Percentiles rank a stretch among this genome's conserved stretches.
These are phyloP conservation scores for Helarctos malayanus DNA, from an alignment of 2,797 vertebrate species.

Conservation along the genomic window DNA sequence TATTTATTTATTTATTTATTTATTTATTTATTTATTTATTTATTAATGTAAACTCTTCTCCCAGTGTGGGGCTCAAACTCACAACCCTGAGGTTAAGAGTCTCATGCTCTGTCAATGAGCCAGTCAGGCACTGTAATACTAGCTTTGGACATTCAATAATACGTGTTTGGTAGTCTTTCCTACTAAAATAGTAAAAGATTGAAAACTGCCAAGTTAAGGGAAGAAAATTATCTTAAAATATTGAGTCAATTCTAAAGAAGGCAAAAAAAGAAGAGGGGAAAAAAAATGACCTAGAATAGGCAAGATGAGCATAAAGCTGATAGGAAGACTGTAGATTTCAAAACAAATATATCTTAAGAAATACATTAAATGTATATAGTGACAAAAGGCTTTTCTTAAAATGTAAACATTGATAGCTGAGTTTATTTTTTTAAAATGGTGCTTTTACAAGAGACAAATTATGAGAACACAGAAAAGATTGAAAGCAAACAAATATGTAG, in stretches of 20 bases:
- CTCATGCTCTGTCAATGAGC: background rate
- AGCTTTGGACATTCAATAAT: background rate
- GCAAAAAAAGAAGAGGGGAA: background rate
- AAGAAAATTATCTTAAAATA: constrained; percentile 37
- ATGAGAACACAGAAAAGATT: background rate
- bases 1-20: background rate
- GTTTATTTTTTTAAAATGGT: background rate
- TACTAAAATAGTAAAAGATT: background rate
- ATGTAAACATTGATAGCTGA: background rate
- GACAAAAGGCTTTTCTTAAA: background rate
- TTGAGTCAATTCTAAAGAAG: background rate
- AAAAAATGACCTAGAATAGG: background rate
- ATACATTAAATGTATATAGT: background rate
- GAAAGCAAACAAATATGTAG: background rate
- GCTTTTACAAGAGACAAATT: background rate
- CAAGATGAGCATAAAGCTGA: background rate
- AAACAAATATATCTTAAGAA: background rate
- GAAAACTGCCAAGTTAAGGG: background rate
- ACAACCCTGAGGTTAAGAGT: background rate
- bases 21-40: too few species aligned
- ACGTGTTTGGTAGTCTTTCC: background rate
- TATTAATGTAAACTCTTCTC: background rate
- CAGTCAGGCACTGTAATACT: background rate
- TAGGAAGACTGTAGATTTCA: background rate
- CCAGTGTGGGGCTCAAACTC: background rate